A percentile compares a stretch with the other conserved stretches of the same genome.
These are phyloP conservation scores for Sinocyclocheilus rhinocerous DNA, from an alignment of 2,113 vertebrate genomes.

Conservation along the genomic window DNA sequence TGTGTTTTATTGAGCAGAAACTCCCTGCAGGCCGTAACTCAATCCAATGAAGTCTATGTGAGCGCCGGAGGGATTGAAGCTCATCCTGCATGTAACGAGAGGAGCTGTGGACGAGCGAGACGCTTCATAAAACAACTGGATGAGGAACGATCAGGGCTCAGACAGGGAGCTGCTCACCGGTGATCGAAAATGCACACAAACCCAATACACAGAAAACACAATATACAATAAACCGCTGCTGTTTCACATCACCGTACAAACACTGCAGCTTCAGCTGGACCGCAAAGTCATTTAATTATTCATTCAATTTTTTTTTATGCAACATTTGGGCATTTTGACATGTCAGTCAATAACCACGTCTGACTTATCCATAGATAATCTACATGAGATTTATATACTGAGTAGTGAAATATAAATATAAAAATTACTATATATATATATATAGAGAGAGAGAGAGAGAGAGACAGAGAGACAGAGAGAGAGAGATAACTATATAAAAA, in stretches of 20 bases:
- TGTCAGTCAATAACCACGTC: neutral
- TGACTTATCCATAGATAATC: neutral
- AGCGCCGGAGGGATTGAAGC: neutral
- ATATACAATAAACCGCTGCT: no score
- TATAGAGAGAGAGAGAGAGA: no score
- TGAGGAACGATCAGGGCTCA: no score
- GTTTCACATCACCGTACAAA: neutral
- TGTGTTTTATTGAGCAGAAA: conserved; percentile 11
- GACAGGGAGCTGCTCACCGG: no score
- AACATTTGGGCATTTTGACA: neutral
- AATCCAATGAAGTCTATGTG: neutral
- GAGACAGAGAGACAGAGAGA: no score
- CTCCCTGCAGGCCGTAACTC: neutral
- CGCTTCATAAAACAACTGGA: neutral
- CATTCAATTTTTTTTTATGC: no score
- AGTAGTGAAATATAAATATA: neutral
- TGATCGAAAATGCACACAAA: neutral
- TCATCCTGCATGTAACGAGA: conserved; percentile 10
- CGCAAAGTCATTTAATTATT: no score
- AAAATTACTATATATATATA: no score
- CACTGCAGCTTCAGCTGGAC: no score
- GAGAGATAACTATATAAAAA: no score
- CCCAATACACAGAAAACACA: neutral
- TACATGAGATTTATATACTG: neutral
- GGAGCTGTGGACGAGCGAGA: neutral